Evolutionary conservation across 2,888 invertebrate species (phyloP).

Genomic region (Apamea anceps): DNA sequence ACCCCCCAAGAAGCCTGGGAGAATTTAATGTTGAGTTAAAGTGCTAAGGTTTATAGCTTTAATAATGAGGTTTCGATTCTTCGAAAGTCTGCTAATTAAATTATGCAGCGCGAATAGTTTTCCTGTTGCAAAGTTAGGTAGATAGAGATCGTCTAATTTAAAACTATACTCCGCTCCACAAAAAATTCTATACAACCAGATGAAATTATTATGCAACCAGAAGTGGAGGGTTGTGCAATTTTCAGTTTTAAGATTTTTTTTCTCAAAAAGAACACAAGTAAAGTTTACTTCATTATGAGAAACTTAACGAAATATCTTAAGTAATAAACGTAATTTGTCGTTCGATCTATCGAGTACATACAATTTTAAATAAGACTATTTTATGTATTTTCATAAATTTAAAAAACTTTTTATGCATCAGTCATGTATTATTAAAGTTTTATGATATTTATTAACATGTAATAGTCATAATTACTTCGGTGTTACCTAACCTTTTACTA

Average conservation of each 20-base stretch:
- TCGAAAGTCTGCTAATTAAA: background rate
- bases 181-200: background rate
- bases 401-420: no score
- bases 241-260: background rate
- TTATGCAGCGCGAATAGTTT: background rate
- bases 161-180: background rate
- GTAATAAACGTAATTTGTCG: background rate
- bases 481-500: constrained; percentile 1
- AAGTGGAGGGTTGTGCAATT: background rate
- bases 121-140: background rate
- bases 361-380: background rate
- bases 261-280: background rate
- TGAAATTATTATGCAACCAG: background rate
- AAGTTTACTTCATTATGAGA: background rate
- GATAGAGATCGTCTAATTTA: background rate
- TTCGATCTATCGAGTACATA: background rate
- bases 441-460: background rate
- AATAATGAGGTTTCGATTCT: background rate
- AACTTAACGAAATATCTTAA: background rate
- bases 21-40: background rate
- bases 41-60: background rate
- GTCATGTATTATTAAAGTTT: background rate
- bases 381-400: background rate
- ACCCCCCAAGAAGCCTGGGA: constrained; percentile 12
- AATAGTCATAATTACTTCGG: background rate